Evolutionary conservation across 2,797 vertebrate genomes (phyloP).

Genomic region (Platalea minor): DNA sequence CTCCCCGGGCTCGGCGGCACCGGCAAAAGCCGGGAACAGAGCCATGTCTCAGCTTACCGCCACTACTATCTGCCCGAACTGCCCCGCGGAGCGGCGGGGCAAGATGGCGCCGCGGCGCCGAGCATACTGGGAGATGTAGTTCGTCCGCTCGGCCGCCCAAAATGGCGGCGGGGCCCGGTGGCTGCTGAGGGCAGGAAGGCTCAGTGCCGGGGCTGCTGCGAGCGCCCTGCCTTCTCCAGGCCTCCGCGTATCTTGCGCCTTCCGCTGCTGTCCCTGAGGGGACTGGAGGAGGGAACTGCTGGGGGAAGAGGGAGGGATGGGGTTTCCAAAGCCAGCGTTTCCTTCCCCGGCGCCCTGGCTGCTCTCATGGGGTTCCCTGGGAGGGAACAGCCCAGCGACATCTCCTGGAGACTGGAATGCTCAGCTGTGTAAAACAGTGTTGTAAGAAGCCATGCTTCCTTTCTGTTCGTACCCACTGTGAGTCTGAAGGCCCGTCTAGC

Average conservation of each 20-base stretch:
- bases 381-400: fast-evolving
- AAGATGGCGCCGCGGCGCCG: constrained; percentile 4
- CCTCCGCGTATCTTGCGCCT: fast-evolving
- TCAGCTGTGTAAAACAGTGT: background rate
- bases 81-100: background rate
- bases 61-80: fast-evolving
- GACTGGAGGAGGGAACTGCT: background rate
- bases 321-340: background rate
- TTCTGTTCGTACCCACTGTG: fast-evolving
- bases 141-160: background rate
- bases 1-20: background rate
- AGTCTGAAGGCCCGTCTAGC: background rate
- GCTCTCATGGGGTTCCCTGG: fast-evolving
- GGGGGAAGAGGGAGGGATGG: too few species aligned
- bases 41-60: constrained; percentile 38
- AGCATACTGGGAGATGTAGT: constrained; percentile 52
- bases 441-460: background rate
- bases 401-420: background rate
- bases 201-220: fast-evolving
- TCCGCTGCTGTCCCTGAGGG: too few species aligned
- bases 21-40: constrained; percentile 70
- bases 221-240: fast-evolving
- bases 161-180: background rate
- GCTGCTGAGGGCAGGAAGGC: fast-evolving
- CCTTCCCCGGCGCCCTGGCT: fast-evolving